A percentile compares a stretch with the other conserved stretches of the same genome.
Conservation (phyloP, 2,113 vertebrate species). For the Ophiodon elongatus region DNA sequence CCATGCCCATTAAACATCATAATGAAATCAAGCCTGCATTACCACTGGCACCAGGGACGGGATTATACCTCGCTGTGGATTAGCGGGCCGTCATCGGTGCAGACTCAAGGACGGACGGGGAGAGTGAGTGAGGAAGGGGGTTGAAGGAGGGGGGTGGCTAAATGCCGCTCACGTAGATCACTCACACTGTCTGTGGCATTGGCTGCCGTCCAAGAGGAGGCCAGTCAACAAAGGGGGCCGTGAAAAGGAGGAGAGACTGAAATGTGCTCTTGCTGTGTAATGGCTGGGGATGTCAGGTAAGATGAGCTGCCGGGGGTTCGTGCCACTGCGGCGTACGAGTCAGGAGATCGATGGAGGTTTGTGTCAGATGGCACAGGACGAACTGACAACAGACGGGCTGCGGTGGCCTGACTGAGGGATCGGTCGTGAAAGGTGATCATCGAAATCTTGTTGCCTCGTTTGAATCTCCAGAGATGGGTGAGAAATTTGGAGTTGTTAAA, state of each 20-base stretch:
- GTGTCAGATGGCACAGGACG: conserved; percentile 40
- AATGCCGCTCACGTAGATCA: conserved; percentile 61
- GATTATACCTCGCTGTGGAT: conserved; percentile 68
- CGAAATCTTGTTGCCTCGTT: not conserved
- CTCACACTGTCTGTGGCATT: conserved; percentile 53
- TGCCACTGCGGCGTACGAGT: conserved; percentile 44
- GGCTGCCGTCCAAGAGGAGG: conserved; percentile 65
- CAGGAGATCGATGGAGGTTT: conserved; percentile 55
- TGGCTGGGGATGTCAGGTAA: conserved; percentile 61
- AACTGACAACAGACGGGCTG: conserved; percentile 21
- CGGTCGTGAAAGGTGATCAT: not conserved
- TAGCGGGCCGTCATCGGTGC: conserved; percentile 47
- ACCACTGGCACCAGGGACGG: conserved; percentile 64
- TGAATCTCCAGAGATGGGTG: conserved; percentile 2
- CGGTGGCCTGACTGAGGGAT: not conserved
- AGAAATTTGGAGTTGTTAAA: not conserved
- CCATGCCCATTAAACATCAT: conserved; percentile 75
- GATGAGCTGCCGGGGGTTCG: conserved; percentile 51
- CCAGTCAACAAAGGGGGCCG: conserved; percentile 65
- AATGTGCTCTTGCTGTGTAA: conserved; percentile 53
- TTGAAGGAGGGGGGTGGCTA: conserved; percentile 48
- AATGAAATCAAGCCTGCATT: conserved; percentile 76
- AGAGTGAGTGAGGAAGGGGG: conserved; percentile 32
- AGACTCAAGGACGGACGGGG: conserved; percentile 51
- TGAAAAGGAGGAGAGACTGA: conserved; percentile 35